Conservation (phyloP, 2,888 invertebrate genomes). For the Mesorhabditis belari region DNA sequence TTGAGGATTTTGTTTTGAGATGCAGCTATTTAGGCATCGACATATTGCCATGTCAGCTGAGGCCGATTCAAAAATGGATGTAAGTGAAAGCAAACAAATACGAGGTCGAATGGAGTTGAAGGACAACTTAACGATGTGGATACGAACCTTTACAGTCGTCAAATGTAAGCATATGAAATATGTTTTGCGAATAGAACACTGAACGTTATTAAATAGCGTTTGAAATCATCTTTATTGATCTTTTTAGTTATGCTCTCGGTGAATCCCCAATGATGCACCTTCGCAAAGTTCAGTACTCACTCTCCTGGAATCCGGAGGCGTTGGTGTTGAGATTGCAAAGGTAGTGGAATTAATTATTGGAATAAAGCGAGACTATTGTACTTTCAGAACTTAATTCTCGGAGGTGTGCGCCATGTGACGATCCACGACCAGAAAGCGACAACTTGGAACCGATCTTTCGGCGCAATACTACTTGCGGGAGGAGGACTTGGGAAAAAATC, state of each 20-base stretch:
- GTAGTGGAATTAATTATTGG: background rate
- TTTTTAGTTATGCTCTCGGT: conserved; percentile 78
- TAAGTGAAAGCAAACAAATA: background rate
- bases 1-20: too few relatives aligned
- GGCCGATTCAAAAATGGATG: conserved; percentile 4
- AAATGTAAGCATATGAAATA: conserved; percentile 34
- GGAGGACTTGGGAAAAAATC: conserved; percentile 72
- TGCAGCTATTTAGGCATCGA: too few relatives aligned
- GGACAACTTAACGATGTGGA: conserved; percentile 20
- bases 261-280: conserved; percentile 98
- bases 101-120: too few relatives aligned
- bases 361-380: too few relatives aligned
- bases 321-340: conserved; percentile 94
- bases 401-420: conserved; percentile 94
- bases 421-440: conserved; percentile 61
- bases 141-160: conserved; percentile 46
- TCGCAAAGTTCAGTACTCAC: conserved; percentile 90
- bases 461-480: conserved; percentile 74
- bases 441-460: conserved; percentile 47
- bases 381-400: conserved; percentile 89
- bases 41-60: background rate
- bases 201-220: too few relatives aligned
- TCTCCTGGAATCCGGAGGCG: conserved; percentile 84
- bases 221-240: too few relatives aligned
- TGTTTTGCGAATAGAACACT: too few relatives aligned